phyloP scores from a whole-genome alignment of 1,140 invertebrate genomes.

The Bombus sylvicola region DNA sequence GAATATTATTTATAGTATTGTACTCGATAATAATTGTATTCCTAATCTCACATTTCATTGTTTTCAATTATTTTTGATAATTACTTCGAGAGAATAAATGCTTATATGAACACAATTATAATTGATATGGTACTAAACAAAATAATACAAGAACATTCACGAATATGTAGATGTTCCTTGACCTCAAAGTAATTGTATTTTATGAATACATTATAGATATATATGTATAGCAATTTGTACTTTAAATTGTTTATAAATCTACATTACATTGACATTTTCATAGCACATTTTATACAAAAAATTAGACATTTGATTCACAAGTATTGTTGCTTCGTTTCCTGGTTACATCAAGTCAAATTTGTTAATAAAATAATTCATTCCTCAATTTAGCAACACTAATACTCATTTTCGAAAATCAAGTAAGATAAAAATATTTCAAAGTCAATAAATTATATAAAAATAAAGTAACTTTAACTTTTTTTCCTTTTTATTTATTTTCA shows the following conservation, averaged over 20 bases:
- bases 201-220: conserved; percentile 12
- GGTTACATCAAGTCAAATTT: conserved; percentile 12
- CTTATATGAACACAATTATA: conserved; percentile 10
- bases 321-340: neutral
- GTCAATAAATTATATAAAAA: neutral
- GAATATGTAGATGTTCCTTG: neutral
- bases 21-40: conserved; percentile 3
- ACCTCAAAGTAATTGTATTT: conserved; percentile 22
- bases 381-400: neutral
- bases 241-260: conserved; percentile 26
- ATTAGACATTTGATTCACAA: neutral
- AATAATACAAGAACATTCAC: conserved; percentile 5
- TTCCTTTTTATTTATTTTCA: neutral
- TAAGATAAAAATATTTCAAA: neutral
- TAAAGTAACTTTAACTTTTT: neutral
- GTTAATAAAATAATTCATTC: neutral
- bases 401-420: conserved; percentile 4
- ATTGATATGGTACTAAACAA: conserved; percentile 24
- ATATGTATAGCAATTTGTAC: conserved; percentile 32
- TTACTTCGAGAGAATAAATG: conserved; percentile 2
- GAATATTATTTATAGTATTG: neutral
- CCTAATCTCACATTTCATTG: conserved; percentile 12
- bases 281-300: conserved; percentile 29
- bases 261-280: conserved; percentile 9
- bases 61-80: neutral